Percentiles rank a stretch among this genome's conserved stretches.
Conservation (phyloP, 2,113 vertebrate species). For the Amblyopsis rosae region DNA sequence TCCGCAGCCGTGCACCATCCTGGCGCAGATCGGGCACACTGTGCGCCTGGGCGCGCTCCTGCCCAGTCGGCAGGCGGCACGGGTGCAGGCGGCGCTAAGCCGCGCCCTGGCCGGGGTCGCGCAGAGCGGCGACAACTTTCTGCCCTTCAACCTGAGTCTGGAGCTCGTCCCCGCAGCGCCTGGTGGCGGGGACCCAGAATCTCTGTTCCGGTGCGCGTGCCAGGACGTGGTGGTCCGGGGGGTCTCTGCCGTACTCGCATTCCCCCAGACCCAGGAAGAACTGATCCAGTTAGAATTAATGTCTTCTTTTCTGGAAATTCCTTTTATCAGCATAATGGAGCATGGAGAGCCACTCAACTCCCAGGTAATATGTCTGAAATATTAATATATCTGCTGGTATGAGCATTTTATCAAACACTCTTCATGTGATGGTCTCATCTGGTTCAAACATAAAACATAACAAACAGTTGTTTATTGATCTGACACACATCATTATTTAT, state of each 20-base stretch:
- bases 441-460: too few species aligned
- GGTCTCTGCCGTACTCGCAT: background rate
- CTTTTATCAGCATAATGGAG: background rate
- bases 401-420: too few species aligned
- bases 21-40: background rate
- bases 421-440: too few species aligned
- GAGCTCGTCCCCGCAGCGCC: background rate
- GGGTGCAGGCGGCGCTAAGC: background rate
- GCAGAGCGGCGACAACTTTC: background rate
- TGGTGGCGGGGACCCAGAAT: background rate
- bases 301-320: background rate
- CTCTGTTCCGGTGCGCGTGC: background rate
- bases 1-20: background rate
- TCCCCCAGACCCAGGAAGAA: background rate
- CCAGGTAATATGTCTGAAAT: background rate
- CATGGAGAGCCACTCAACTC: background rate
- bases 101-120: background rate
- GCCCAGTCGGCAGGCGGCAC: background rate
- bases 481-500: too few species aligned
- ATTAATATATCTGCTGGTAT: too few species aligned
- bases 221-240: background rate
- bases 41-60: background rate
- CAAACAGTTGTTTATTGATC: too few species aligned
- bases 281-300: background rate
- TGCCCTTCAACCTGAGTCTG: background rate